Evolutionary conservation across 2,888 invertebrate genomes (phyloP), one percentile per base, ranked within the genome.

Genomic region (Philonicus albiceps): DNA sequence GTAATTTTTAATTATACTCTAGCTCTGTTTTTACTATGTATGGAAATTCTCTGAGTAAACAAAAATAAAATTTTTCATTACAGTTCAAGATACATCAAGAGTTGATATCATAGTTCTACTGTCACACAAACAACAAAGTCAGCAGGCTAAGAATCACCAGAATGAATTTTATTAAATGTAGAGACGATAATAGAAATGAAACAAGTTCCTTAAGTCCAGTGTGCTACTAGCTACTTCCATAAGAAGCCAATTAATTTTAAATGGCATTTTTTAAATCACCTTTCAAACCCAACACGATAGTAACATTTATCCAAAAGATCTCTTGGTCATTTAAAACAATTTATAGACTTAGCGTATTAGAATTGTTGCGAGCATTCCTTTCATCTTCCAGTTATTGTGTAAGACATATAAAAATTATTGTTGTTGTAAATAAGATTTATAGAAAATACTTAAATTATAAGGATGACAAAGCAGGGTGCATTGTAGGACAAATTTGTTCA

Each of bases 381-480:
- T 53, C 49, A 83, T 83, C 83, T 83, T 83, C 83, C 83, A 83
- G 30, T 64, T 53, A 76, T 73, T 74, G 80, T 80, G 80, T 80
- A 80, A 43, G 80, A 80, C 40, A 80, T 34, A 78, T 49, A 49
- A 34, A 83, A 72, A 22, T 64, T 83, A 72, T 83, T 83, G 83
- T 83, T 83, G 83, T 83, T 83, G 83, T 83, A 83, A 34, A 83
- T 83, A 83, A 83, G 37, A 30, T 30, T 80, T 53, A 83, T 31
- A 27, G 27, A 80, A 49, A 53, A 34, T 34, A 83, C 16, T 16
- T 31, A 83, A 6, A 34, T 37, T n/a, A 64, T 72, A 53, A 78
- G 37, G 16, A 78, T 64, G 64, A 74, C 34, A 74, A 74, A 34
- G 34, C 37, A 37, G 31, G 74, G 34, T 37, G 74, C 74, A 74